Evolutionary conservation across 2,888 invertebrate species (phyloP).

Genomic region (Globia sparganii): DNA sequence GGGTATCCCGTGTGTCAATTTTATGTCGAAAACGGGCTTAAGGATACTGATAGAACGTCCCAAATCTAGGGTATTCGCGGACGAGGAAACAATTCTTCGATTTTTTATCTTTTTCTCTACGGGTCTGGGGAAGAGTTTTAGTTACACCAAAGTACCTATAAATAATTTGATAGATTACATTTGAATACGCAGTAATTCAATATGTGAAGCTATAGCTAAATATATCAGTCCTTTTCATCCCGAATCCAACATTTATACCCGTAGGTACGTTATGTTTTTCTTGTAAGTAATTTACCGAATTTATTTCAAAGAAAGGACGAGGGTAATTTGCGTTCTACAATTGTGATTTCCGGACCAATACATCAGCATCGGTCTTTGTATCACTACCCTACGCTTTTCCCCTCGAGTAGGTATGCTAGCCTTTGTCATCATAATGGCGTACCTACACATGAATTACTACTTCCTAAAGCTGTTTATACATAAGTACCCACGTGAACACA

Average conservation of each 20-base stretch:
- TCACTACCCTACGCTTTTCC: constrained; percentile 66
- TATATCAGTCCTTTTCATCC: constrained; percentile 8
- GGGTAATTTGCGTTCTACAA: constrained; percentile 67
- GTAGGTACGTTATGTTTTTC: constrained; percentile 42
- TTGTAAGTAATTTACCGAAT: constrained; percentile 63
- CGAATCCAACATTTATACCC: constrained; percentile 3
- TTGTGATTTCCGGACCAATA: constrained; percentile 69
- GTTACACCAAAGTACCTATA: constrained; percentile 6
- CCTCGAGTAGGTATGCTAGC: constrained; percentile 62
- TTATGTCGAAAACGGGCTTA: constrained; percentile 65
- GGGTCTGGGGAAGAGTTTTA: constrained; percentile 9
- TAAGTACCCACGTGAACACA: constrained; percentile 20
- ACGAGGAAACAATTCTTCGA: constrained; percentile 44
- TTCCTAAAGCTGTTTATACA: constrained; percentile 63
- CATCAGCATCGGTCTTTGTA: constrained; percentile 65
- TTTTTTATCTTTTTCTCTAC: constrained; percentile 48
- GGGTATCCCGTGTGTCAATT: constrained; percentile 64
- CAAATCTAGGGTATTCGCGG: constrained; percentile 51
- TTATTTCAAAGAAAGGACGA: constrained; percentile 60
- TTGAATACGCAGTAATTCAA: constrained; percentile 24
- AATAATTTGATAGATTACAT: constrained; percentile 15
- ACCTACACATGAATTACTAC: constrained; percentile 61
- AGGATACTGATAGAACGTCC: constrained; percentile 57
- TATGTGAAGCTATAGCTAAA: not conserved
- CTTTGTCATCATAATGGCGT: constrained; percentile 64